phyloP scores from a whole-genome alignment of 2,888 invertebrate species.

The Hedychridium roseum region DNA sequence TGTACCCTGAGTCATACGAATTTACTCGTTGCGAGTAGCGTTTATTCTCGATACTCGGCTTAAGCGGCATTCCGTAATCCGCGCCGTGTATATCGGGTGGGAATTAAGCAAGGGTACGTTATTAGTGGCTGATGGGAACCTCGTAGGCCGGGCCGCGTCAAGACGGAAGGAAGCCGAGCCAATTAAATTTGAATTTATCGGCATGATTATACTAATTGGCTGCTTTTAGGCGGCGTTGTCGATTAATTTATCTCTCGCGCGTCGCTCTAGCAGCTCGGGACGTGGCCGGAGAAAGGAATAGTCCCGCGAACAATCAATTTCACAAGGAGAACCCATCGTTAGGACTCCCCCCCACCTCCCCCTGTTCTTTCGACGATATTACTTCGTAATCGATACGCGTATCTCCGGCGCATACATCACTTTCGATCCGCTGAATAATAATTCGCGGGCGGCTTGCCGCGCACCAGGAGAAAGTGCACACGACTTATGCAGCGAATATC shows the following conservation, averaged over 20 bases:
- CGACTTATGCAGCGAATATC: too few species aligned
- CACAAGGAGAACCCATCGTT: not conserved
- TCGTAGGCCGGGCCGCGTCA: not conserved
- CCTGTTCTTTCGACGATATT: too few species aligned
- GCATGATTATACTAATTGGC: conserved; percentile 46
- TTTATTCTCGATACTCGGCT: too few species aligned
- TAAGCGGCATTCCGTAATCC: too few species aligned
- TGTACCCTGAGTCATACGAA: too few species aligned
- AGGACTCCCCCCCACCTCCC: too few species aligned
- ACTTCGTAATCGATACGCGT: too few species aligned
- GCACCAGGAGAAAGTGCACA: too few species aligned
- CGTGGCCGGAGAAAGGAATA: conserved; percentile 7
- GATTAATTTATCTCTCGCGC: conserved; percentile 35
- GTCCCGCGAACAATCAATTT: not conserved
- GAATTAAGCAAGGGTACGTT: conserved; percentile 1
- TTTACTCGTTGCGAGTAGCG: too few species aligned
- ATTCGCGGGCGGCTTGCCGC: too few species aligned
- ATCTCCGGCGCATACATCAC: too few species aligned
- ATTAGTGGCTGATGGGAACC: conserved; percentile 9
- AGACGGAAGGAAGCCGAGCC: conserved; percentile 25
- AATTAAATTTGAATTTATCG: conserved; percentile 49
- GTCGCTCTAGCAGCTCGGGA: not conserved
- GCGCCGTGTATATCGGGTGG: conserved; percentile 1
- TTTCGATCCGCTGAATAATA: too few species aligned
- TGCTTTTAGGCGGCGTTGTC: conserved; percentile 31